Base-by-base conservation (phyloP, 2,797 vertebrate species). In the Scolopax bukidnonensis region DNA sequence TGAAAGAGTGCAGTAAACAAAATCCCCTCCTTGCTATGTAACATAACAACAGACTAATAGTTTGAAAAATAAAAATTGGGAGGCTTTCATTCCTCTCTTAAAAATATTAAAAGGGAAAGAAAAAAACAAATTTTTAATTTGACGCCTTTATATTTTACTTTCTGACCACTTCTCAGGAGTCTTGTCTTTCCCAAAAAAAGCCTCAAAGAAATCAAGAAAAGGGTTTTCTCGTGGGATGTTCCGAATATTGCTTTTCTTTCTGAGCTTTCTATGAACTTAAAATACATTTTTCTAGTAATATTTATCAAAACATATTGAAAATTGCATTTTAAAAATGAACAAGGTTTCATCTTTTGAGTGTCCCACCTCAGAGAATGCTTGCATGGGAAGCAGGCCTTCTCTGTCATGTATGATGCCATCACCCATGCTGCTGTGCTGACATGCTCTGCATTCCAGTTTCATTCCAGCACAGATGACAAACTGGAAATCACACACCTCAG, bases 391-490 rank as follows among this genome's bases (percentile, higher is more conserved):
- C 40, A 59, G 32, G 5, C 4, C 43, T 89, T 84, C 69, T 90
- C 54, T 78, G 92, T 57, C 17, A 18, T 38, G 36, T 32, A 40
- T 12, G 18, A 75, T 92, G n/a, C 23, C 40, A 91, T 73, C 81
- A 59, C 33, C 27, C 40, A 56, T 0, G 4, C 6, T 24, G 38
- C 60, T 79, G 11, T 21, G 65, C 68, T 80, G 70, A 70, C 23
- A 30, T 7, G 17, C 53, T 86, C 36, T 13, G 6, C 48, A 45
- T 87, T 93, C 74, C 51, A 77, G 51, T 59, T 88, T 94, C 78
- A 95, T 81, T 51, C 64, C 78, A 90, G 61, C 38, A 59, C 47
- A 73, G 51, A 89, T 92, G 76, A 88, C 65, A 96, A 96, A 97
- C 74, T 81, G 60, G 67, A 54, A 92, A 84, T 91, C 94, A 90